These are phyloP conservation scores for Aphyosemion australe DNA, from an alignment of 2,113 vertebrate species.

Conservation along the genomic window DNA sequence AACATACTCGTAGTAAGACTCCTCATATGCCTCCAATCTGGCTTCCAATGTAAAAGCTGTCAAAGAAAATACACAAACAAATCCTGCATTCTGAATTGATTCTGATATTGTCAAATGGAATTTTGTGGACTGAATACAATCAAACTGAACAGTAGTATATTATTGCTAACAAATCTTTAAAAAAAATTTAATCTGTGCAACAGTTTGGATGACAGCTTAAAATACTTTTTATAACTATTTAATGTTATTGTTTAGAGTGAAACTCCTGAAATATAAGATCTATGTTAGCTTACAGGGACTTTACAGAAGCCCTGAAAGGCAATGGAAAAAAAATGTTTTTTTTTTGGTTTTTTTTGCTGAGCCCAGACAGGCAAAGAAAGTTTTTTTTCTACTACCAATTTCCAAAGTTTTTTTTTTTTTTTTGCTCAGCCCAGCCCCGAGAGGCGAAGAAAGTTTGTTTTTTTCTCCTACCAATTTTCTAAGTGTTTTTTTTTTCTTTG, in stretches of 20 bases:
- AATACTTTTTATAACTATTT: not conserved
- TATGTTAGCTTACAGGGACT: not conserved
- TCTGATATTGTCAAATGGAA: not conserved
- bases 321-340: no score
- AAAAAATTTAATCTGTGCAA: not conserved
- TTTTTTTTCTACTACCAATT: no score
- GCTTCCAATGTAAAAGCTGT: slow-evolving; percentile 50
- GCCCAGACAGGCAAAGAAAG: no score
- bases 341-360: no score
- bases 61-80: slow-evolving; percentile 3
- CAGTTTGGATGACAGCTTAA: not conserved
- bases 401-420: no score
- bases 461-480: no score
- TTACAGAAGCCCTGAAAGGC: not conserved
- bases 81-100: not conserved
- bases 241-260: not conserved
- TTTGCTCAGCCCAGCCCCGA: no score
- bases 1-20: slow-evolving; percentile 70
- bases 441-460: no score
- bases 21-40: slow-evolving; percentile 39
- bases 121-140: rapidly evolving
- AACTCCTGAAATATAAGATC: not conserved
- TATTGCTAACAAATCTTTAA: not conserved
- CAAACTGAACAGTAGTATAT: not conserved
- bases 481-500: no score